Evolutionary conservation across 2,113 vertebrate species (phyloP).

Genomic region (Menura novaehollandiae): DNA sequence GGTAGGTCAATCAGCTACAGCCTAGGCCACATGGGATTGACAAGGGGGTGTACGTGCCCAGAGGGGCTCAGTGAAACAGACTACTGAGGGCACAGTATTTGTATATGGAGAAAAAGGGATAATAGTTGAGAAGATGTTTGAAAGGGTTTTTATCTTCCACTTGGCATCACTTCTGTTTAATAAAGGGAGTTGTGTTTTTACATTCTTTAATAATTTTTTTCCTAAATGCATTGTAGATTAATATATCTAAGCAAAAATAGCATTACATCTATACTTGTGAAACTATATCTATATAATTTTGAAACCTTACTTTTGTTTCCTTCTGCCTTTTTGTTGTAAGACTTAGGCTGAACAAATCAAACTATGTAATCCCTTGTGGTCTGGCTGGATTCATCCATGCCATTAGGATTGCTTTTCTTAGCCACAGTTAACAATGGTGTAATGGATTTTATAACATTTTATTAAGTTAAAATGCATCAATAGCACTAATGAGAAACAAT

Average conservation of each 20-base stretch:
- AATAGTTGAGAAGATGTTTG: background rate
- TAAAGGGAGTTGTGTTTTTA: background rate
- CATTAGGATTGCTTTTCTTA: conserved; percentile 50
- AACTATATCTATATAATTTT: background rate
- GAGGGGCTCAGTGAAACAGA: background rate
- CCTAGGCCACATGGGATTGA: rapidly evolving
- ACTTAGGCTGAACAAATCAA: background rate
- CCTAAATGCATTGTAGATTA: background rate
- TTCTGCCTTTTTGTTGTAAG: background rate
- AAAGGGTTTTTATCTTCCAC: background rate
- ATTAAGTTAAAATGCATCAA: conserved; percentile 50
- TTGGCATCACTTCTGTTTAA: background rate
- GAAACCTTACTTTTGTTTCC: background rate
- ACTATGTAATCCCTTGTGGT: background rate
- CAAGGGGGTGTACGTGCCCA: background rate
- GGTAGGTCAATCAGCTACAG: background rate
- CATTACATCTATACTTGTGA: background rate
- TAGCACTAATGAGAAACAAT: conserved; percentile 18
- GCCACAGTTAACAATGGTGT: conserved; percentile 28
- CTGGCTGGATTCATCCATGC: conserved; percentile 1
- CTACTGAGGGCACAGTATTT: background rate
- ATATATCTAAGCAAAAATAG: background rate
- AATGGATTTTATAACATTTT: conserved; percentile 45
- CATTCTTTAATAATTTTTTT: background rate
- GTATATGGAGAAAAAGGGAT: background rate